Evolutionary conservation across 2,113 vertebrate species (phyloP), one percentile per base, ranked within the genome.

Genomic region (Lipophrys pholis): DNA sequence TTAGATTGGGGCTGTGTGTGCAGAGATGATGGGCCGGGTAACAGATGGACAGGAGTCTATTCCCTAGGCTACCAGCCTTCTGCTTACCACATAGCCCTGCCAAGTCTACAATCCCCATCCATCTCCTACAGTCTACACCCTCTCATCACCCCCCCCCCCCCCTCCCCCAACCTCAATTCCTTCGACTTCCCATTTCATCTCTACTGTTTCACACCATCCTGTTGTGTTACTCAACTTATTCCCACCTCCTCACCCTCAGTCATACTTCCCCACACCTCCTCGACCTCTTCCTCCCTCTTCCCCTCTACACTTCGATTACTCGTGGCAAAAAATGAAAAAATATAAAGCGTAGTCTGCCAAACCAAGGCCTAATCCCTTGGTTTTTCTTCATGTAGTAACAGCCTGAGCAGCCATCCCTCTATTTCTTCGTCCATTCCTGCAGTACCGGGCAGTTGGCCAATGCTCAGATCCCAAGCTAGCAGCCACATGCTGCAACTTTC

Each of bases 31-130:
- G 80, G 86, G 73, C 56, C 2, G 56, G 63, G 69, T 86, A 91
- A 87, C 91, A 94, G 93, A 94, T 94, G 92, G 91, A 77, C 90
- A 88, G 82, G 88, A 90, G 90, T 84, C 80, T 88, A 91, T 91
- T 91, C 92, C 91, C 92, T 72, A 78, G 88, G 87, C 80, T 81
- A 87, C 80, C 43, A 51, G 84, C 90, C 90, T 93, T 91, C 87
- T 92, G 90, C 85, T 87, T 80, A 69, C 81, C 85, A 73, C 77
- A 76, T 68, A 68, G 65, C 76, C 54, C 81, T 82, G 87, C 89
- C 91, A 91, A 83, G 71, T 85, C 67, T 53, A 74, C 85, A 73
- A 36, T 75, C 70, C 82, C 83, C 82, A 87, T 86, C 87, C 81
- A 82, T 88, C 86, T 84, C 84, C 65, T 62, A 56, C 59, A 16